A percentile compares a stretch with the other conserved stretches of the same genome.
phyloP scores from a whole-genome alignment of 92 coral and sea anemone species.

The Parazoanthus darwini region DNA sequence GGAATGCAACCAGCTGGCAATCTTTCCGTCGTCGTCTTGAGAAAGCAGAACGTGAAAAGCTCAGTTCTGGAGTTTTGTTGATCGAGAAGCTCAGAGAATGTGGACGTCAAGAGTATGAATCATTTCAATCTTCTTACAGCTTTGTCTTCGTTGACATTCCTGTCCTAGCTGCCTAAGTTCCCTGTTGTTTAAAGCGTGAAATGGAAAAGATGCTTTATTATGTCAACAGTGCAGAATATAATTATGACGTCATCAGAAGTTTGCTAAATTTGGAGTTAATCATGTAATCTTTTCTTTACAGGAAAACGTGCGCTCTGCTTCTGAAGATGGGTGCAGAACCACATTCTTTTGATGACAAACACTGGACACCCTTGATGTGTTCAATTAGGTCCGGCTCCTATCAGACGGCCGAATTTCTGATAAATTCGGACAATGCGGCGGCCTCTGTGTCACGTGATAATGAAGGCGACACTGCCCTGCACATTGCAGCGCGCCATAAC shows the following conservation, averaged over 20 bases:
- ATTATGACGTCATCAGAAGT: background rate
- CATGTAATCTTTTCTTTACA: background rate
- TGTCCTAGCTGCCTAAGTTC: too few species aligned
- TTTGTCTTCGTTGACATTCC: too few species aligned
- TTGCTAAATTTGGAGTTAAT: background rate
- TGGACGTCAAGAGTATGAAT: too few species aligned
- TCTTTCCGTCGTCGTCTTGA: too few species aligned
- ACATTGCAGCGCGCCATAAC: constrained; percentile 64
- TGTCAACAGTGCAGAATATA: background rate
- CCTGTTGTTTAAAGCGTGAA: background rate
- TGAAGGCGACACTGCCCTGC: constrained; percentile 71
- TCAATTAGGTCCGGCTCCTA: constrained; percentile 59
- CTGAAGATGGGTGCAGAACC: constrained; percentile 65
- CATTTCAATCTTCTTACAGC: too few species aligned
- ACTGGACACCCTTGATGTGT: constrained; percentile 73
- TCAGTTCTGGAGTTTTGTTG: too few species aligned
- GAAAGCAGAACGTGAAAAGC: too few species aligned
- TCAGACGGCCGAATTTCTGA: constrained; percentile 38
- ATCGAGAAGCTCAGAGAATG: too few species aligned
- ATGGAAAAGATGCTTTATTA: background rate
- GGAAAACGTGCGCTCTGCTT: constrained; percentile 59
- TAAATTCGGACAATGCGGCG: constrained; percentile 52
- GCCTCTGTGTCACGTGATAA: constrained; percentile 56
- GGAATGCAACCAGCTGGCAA: too few species aligned
- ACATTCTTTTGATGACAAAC: constrained; percentile 48